Base-by-base conservation (phyloP, 2,888 invertebrate species). In the Neoaliturus tenellus region DNA sequence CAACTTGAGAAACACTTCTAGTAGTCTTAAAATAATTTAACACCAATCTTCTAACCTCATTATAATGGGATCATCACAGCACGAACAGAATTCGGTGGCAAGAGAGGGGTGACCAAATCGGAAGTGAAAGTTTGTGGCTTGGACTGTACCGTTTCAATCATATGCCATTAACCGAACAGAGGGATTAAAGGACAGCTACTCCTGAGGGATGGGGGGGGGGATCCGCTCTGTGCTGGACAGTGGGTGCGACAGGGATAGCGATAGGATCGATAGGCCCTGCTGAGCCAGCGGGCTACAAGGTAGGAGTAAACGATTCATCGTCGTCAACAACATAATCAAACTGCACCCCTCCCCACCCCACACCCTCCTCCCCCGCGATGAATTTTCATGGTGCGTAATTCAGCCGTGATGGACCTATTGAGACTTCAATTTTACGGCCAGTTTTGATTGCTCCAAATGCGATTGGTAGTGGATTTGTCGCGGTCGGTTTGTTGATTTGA, bases 81-180 rank as follows among this genome's bases (percentile, higher is more conserved):
- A 44, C 10, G 17, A 44, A 71, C 44, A 81, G 44, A 81, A 31
- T 69, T 6, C n/a, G 28, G 10, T 25, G 69, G 44, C 44, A 25
- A 67, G 31, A 67, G 80, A 48, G 58, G 83, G 78, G 44, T 48
- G 44, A 17, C 14, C 44, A 35, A 51, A 31, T 39, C 41, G 20
- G 23, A 73, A 73, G 73, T 75, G 44, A 75, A 75, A 75, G 78
- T 55, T 75, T 75, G 55, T 78, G 75, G 78, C 33, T 17, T 35
- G 55, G 78, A 78, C 55, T 78, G 78, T 78, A 55, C 78, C 51
- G 25, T 55, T 78, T 78, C 78, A 78, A 78, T 78, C 78, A 51
- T 55, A 78, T 51, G 55, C 75, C 78, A 78, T 55, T 55, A 78
- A 33, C n/a, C 20, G 51, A 48, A 17, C 17, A 17, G 12, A 78